A percentile compares a stretch with the other conserved stretches of the same genome.
Evolutionary conservation across 2,113 vertebrate genomes (phyloP).

Genomic region (Silurus meridionalis): DNA sequence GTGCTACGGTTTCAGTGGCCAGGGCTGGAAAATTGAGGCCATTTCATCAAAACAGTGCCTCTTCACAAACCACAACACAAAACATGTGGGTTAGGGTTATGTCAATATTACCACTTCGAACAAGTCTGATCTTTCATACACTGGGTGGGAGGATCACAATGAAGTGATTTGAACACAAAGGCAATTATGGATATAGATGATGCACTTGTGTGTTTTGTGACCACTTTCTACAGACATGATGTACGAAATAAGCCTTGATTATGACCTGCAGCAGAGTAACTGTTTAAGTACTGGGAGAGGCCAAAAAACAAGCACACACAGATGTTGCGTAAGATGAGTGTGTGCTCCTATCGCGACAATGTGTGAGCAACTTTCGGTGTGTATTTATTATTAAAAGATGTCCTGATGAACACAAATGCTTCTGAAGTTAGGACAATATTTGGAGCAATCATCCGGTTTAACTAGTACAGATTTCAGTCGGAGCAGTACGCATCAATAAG

Average conservation of each 20-base stretch:
- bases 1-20: conserved; percentile 36
- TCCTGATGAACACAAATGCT: conserved; percentile 10
- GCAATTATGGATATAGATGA: not conserved
- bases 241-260: not conserved
- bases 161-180: not conserved
- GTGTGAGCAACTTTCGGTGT: conserved; percentile 40
- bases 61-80: conserved; percentile 26
- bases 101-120: conserved; percentile 14
- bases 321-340: conserved; percentile 38
- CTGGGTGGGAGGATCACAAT: not conserved
- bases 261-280: not conserved
- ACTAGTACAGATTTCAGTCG: not conserved
- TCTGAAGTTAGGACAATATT: not conserved
- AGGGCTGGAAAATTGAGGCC: conserved; percentile 23
- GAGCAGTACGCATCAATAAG: not conserved
- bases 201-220: not conserved
- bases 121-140: not conserved
- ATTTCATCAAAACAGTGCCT: conserved; percentile 13
- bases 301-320: conserved; percentile 11
- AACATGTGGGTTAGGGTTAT: conserved; percentile 32
- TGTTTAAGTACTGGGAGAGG: not conserved
- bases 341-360: conserved; percentile 21
- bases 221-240: not conserved
- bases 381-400: not conserved
- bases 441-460: not conserved